Conservation (phyloP, 2,113 vertebrate species). For the Prochilodus magdalenae region DNA sequence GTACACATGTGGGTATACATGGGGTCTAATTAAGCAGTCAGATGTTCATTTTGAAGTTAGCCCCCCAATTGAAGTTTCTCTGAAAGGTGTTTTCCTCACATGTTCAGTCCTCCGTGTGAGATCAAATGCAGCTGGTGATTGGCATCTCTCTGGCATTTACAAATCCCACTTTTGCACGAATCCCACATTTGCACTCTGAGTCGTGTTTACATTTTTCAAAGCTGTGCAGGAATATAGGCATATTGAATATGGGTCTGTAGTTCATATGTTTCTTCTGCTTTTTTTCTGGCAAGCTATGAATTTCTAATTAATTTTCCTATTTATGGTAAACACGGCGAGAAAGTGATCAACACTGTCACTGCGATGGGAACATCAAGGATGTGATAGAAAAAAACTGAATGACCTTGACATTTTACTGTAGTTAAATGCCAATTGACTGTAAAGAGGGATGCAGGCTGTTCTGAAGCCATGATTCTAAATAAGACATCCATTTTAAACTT, state of each 20-base stretch:
- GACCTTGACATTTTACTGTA: constrained; percentile 77
- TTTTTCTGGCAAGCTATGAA: constrained; percentile 51
- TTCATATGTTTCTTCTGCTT: not conserved
- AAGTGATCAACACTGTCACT: constrained; percentile 24
- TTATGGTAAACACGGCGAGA: constrained; percentile 45
- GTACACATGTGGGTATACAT: too few species aligned
- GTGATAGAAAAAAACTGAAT: constrained; percentile 62
- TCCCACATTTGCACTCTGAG: constrained; percentile 53
- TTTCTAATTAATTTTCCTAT: constrained; percentile 62
- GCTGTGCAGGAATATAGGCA: constrained; percentile 30
- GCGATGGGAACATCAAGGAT: constrained; percentile 57
- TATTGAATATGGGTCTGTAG: not conserved
- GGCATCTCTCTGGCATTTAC: constrained; percentile 62
- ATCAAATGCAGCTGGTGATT: constrained; percentile 48
- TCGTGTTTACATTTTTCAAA: constrained; percentile 49
- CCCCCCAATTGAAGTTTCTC: not conserved
- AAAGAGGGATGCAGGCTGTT: constrained; percentile 55
- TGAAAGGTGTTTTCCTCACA: not conserved
- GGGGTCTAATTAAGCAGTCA: too few species aligned
- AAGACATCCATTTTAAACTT: not conserved
- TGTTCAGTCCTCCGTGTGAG: not conserved
- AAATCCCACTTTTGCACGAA: constrained; percentile 64
- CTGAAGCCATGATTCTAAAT: constrained; percentile 5
- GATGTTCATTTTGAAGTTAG: not conserved
- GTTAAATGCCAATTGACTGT: constrained; percentile 69